A percentile compares a stretch with the other conserved stretches of the same genome.
Evolutionary conservation across 2,113 vertebrate species (phyloP).

Genomic region (Colaptes auratus): DNA sequence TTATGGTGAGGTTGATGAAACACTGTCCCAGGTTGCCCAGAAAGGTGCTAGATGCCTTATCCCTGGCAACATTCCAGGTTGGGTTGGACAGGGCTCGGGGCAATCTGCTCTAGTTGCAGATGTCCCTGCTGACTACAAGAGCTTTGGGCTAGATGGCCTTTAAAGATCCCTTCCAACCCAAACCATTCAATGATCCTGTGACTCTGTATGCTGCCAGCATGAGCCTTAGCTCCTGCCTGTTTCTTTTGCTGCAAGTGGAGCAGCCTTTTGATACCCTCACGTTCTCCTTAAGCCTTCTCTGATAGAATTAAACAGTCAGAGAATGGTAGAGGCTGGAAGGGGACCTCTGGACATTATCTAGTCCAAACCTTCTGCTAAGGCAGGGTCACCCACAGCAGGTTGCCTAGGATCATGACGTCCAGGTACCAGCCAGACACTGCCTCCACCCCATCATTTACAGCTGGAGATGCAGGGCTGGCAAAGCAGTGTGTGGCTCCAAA

Average conservation of each 20-base stretch:
- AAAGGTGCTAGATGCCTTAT: neutral
- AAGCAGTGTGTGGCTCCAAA: fast-evolving
- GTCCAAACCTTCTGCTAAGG: too few species aligned
- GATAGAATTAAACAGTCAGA: too few species aligned
- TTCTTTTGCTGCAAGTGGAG: neutral
- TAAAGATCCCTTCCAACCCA: neutral
- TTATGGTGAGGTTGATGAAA: neutral
- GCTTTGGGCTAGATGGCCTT: neutral
- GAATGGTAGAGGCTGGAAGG: too few species aligned
- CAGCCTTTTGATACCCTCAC: neutral
- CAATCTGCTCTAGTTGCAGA: neutral
- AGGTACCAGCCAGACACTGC: neutral
- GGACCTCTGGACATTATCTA: too few species aligned
- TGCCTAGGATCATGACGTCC: neutral
- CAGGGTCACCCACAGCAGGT: too few species aligned
- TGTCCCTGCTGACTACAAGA: neutral
- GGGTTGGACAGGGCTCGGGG: neutral
- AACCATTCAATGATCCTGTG: neutral
- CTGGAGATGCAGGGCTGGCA: fast-evolving
- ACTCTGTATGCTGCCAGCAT: neutral
- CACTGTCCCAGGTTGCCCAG: neutral
- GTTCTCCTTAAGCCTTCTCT: neutral
- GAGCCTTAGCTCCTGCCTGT: neutral
- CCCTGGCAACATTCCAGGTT: neutral
- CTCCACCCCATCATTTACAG: fast-evolving